These are phyloP conservation scores for Hoplodrina blanda DNA, from an alignment of 2,888 invertebrate genomes.

Conservation along the genomic window DNA sequence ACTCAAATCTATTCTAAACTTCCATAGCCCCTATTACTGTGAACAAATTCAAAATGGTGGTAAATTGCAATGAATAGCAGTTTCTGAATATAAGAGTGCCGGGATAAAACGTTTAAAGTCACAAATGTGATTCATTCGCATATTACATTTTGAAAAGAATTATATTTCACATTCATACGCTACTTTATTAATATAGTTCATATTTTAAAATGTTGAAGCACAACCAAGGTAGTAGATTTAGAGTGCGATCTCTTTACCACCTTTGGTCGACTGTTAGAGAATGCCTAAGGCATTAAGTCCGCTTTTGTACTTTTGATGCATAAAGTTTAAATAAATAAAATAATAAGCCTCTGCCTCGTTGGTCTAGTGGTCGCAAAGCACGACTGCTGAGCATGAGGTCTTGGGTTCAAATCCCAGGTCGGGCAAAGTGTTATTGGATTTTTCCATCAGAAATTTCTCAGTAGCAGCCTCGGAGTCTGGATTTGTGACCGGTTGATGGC, in stretches of 20 bases:
- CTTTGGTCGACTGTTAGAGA: no score
- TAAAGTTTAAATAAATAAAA: no score
- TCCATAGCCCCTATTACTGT: constrained; percentile 10
- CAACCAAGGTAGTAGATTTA: not conserved
- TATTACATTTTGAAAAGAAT: constrained; percentile 47
- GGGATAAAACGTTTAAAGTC: constrained; percentile 61
- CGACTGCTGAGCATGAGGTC: no score
- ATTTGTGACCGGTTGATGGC: no score
- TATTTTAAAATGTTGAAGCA: constrained; percentile 12
- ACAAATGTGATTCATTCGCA: constrained; percentile 66
- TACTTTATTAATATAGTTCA: constrained; percentile 9
- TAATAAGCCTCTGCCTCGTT: no score
- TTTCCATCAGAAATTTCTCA: no score
- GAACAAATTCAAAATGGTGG: constrained; percentile 53
- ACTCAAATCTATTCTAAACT: constrained; percentile 16
- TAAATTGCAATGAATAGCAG: constrained; percentile 52
- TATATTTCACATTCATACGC: constrained; percentile 43
- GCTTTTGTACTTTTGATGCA: no score
- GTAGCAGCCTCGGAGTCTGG: no score
- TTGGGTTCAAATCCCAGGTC: no score
- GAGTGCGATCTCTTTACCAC: not conserved
- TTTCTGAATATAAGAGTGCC: constrained; percentile 59
- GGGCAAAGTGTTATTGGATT: no score
- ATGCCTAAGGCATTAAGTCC: no score
- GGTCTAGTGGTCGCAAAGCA: no score